Base-by-base conservation (phyloP, 2,888 invertebrate genomes). In the Phaonia tiefii region DNA sequence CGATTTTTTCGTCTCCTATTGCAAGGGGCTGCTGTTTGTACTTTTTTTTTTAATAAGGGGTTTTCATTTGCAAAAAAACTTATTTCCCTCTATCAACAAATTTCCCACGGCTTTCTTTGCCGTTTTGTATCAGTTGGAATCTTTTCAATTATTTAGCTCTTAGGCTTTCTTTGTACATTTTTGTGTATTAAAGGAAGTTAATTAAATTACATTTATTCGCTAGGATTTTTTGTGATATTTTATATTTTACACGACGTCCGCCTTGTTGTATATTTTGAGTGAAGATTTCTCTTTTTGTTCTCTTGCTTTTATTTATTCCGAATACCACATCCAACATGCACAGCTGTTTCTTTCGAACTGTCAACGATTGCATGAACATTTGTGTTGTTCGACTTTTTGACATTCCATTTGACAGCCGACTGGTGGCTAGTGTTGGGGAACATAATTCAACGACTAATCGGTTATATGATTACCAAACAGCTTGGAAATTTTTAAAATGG, bases 321-420 rank as follows among this genome's bases (percentile, higher is more conserved):
- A 78, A 65, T 65, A 46, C 1, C 46, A 75, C 77, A 72, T 81
- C 81, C 56, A 75, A 78, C 65, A 58, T 20, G 75, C 37, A 75
- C 81, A 81, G 81, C 81, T 81, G 81, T 78, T 81, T 22, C 39
- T 46, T 78, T 81, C 78, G 81, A 81, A 81, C 81, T 81, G 81
- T 81, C 81, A 81, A 8, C 31, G 8, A 39, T 70, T 44, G 25
- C 22, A 65, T 25, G 46, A 80, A 69, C 70, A 25, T 56, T 25
- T 60, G 70, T 74, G 58, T n/a, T n/a, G n/a, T 80, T 77, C 74
- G 80, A 77, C 74, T 51, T 17, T 15, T 49, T n/a, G n/a, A n/a
- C n/a, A n/a, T n/a, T n/a, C n/a, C n/a, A n/a, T 77, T 80, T 80
- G 80, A 77, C 80, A 75, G 65, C 46, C 13, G 51, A n/a, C n/a